Percentiles rank a stretch among this genome's conserved stretches.
Conservation (phyloP, 2,113 vertebrate species). For the Corvus cornix region DNA sequence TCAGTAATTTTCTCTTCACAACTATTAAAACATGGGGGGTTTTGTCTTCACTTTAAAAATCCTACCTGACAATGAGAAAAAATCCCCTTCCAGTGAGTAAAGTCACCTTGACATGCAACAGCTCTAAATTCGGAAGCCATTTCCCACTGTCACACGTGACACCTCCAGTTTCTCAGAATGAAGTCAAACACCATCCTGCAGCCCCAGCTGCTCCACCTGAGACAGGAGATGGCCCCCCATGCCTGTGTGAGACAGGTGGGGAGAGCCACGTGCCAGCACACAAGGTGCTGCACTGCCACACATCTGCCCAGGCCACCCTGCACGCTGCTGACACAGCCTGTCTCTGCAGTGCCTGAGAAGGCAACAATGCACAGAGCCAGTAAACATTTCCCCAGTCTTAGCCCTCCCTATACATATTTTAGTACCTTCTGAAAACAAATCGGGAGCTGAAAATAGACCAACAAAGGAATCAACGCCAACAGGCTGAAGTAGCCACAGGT, state of each 20-base stretch:
- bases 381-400: not conserved
- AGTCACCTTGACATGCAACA: not conserved
- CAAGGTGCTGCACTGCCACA: not conserved
- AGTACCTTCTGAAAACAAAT: not conserved
- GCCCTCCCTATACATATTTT: not conserved
- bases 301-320: not conserved
- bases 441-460: not conserved
- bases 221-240: not conserved
- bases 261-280: not conserved
- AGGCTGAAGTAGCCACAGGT: not conserved
- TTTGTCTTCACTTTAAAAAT: not conserved
- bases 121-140: not conserved
- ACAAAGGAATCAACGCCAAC: not conserved
- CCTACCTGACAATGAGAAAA: not conserved
- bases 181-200: not conserved
- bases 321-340: fast-evolving
- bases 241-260: not conserved
- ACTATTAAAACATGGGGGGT: not conserved
- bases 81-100: not conserved
- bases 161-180: not conserved
- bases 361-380: not conserved
- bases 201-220: not conserved
- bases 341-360: not conserved
- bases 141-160: not conserved
- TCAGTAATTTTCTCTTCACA: not conserved